phyloP scores from a whole-genome alignment of 2,113 vertebrate genomes.

The Dicrurus megarhynchus region DNA sequence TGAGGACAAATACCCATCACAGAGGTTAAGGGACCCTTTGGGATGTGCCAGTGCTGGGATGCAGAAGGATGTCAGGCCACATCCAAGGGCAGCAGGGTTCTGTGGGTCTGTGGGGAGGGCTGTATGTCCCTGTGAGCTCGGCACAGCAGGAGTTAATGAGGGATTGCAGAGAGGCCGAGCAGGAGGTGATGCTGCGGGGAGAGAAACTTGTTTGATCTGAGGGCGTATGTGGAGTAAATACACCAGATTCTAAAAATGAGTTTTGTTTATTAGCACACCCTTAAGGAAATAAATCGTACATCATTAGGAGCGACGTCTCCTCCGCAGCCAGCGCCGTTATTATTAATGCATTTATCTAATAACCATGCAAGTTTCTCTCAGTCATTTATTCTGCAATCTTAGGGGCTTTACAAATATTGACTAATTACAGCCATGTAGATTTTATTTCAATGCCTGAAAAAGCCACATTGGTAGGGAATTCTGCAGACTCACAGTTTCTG shows the following conservation, averaged over 20 bases:
- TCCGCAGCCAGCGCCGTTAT: not conserved
- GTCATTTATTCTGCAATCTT: not conserved
- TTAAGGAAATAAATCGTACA: not conserved
- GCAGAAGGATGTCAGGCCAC: not conserved
- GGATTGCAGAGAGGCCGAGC: not conserved
- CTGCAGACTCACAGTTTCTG: not conserved
- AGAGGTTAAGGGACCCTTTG: not conserved
- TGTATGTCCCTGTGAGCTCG: rapidly evolving
- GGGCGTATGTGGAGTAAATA: not conserved
- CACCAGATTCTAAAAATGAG: not conserved
- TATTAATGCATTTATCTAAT: not conserved
- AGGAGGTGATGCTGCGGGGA: not conserved
- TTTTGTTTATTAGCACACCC: slow-evolving; percentile 24
- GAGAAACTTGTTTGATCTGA: not conserved
- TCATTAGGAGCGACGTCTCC: not conserved
- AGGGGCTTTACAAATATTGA: not conserved
- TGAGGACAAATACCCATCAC: rapidly evolving
- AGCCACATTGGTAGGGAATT: not conserved
- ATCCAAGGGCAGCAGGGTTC: not conserved
- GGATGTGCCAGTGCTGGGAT: not conserved
- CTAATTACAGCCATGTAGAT: not conserved
- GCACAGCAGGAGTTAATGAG: not conserved
- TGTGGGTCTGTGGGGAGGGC: not conserved
- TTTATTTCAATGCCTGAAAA: not conserved
- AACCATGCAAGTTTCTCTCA: not conserved